Evolutionary conservation across 2,888 invertebrate species (phyloP).

Genomic region (Crematogaster levior): DNA sequence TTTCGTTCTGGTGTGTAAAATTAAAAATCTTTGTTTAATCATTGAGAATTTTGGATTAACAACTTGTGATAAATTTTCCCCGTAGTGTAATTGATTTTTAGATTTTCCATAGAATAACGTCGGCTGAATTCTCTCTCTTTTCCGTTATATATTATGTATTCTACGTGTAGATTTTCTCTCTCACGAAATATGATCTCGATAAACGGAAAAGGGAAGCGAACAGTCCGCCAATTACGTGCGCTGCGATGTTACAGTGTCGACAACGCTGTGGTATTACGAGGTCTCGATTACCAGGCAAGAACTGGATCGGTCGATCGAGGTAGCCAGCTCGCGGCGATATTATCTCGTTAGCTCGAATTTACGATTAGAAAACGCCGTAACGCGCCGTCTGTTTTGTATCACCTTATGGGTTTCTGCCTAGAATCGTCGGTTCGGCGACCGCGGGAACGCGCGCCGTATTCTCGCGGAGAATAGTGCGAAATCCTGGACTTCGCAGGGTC

Average conservation of each 20-base stretch:
- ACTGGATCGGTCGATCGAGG: constrained; percentile 46
- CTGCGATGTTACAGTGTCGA: constrained; percentile 31
- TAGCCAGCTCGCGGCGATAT: constrained; percentile 44
- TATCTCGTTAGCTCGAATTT: constrained; percentile 52
- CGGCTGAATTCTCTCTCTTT: not conserved
- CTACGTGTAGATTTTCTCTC: not conserved
- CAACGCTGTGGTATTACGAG: constrained; percentile 14
- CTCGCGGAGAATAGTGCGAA: constrained; percentile 9
- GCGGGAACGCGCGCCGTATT: constrained; percentile 18
- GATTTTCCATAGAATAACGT: not conserved
- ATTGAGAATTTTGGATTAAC: no score
- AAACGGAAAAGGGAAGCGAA: constrained; percentile 14
- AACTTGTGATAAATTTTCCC: not conserved
- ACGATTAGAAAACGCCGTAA: constrained; percentile 51
- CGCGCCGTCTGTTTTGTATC: constrained; percentile 41
- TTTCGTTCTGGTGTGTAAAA: not conserved
- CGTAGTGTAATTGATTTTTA: not conserved
- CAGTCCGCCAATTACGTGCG: constrained; percentile 41
- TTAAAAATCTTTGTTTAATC: not conserved
- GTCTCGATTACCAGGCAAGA: constrained; percentile 52
- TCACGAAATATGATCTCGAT: constrained; percentile 14
- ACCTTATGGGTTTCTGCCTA: constrained; percentile 33
- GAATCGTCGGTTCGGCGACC: constrained; percentile 42
- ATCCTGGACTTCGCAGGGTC: constrained; percentile 55
- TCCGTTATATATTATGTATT: not conserved